These are phyloP conservation scores for Herpailurus yagouaroundi DNA, from an alignment of 2,113 vertebrate genomes.

Conservation along the genomic window DNA sequence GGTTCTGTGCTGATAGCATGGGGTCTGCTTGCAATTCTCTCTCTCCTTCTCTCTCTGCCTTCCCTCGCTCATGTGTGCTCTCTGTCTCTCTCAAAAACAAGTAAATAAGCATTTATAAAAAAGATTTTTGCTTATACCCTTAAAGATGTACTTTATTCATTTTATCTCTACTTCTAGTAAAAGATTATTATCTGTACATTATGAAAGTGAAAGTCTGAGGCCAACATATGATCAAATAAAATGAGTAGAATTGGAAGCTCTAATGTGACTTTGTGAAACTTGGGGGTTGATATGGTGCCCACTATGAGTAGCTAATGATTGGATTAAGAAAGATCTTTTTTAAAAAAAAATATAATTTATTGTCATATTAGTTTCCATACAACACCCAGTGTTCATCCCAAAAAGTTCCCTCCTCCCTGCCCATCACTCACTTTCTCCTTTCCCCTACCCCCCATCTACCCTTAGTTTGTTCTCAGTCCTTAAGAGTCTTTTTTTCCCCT, in stretches of 20 bases:
- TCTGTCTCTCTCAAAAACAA: background rate
- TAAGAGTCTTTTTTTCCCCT: too few species aligned
- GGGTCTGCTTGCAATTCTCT: background rate
- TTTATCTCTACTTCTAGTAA: background rate
- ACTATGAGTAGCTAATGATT: background rate
- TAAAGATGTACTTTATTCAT: background rate
- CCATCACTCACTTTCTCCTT: too few species aligned
- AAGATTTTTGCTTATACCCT: background rate
- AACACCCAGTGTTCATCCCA: too few species aligned
- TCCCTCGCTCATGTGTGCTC: background rate
- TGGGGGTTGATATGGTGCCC: background rate
- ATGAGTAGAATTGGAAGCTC: background rate
- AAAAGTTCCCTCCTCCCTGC: too few species aligned
- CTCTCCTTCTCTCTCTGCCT: background rate
- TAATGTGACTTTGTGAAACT: background rate
- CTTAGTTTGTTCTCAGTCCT: too few species aligned
- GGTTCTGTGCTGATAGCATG: background rate
- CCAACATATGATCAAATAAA: background rate
- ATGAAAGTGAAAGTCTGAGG: background rate
- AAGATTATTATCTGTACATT: background rate
- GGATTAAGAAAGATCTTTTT: background rate
- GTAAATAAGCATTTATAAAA: background rate
- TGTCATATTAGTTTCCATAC: too few species aligned
- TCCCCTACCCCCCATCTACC: too few species aligned
- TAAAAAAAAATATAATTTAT: too few species aligned